phyloP scores from a whole-genome alignment of 2,888 invertebrate genomes.

The Nipponacmea schrenckii region DNA sequence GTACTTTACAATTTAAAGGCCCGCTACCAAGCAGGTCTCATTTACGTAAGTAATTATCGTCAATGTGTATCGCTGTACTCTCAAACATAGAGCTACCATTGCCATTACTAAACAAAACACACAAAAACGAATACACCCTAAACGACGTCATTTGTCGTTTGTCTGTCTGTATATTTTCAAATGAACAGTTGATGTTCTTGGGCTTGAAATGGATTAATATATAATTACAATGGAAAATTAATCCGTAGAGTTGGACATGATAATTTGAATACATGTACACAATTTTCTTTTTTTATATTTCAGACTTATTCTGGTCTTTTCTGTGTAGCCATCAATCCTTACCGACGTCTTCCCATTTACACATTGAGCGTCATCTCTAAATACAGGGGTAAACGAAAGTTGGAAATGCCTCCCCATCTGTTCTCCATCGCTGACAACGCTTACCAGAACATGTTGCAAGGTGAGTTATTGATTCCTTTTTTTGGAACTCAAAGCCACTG shows the following conservation, averaged over 20 bases:
- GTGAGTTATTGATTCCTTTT: slow-evolving; percentile 69
- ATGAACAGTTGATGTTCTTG: too few relatives aligned
- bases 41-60: slow-evolving; percentile 51
- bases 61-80: background rate
- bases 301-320: slow-evolving; percentile 99
- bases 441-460: slow-evolving; percentile 99
- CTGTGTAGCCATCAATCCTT: slow-evolving; percentile 99
- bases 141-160: too few relatives aligned
- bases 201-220: too few relatives aligned
- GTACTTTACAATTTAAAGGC: slow-evolving; percentile 23
- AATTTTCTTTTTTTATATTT: slow-evolving; percentile 44
- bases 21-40: slow-evolving; percentile 47
- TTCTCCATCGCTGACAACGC: slow-evolving; percentile 99
- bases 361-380: slow-evolving; percentile 94
- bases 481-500: background rate
- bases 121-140: too few relatives aligned
- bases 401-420: slow-evolving; percentile 99
- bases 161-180: too few relatives aligned
- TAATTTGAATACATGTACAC: too few relatives aligned
- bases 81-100: too few relatives aligned
- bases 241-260: too few relatives aligned
- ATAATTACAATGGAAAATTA: too few relatives aligned
- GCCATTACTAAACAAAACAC: too few relatives aligned
- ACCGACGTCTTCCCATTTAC: slow-evolving; percentile 99
- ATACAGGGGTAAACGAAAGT: slow-evolving; percentile 98